Evolutionary conservation across 2,797 vertebrate genomes (phyloP), one percentile per base, ranked within the genome.

Genomic region (Acanthopagrus latus): DNA sequence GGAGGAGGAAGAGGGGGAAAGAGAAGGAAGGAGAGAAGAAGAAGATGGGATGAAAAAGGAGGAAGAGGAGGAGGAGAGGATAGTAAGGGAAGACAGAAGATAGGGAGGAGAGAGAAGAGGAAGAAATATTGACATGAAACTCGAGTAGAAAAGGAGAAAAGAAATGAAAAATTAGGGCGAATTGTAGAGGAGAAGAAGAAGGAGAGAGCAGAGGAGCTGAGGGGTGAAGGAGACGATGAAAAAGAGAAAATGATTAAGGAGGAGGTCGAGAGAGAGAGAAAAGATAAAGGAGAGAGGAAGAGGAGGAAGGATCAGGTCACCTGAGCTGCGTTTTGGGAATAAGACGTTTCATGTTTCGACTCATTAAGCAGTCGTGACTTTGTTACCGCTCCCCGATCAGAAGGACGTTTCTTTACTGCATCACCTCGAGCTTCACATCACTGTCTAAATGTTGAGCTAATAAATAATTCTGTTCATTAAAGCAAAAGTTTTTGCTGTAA

Each of bases 281-380:
- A 29, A 29, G 51, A 16, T 20, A 60, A 33, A 20, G 48, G 41
- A 27, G 29, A 5, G 57, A 23, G 33, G 54, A 12, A 21, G 48
- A 10, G 60, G 63, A n/a, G 6, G 46, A 51, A 46, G 55, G 65
- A 78, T 64, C 72, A 38, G 76, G 73, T 80, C 68, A 83, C 75
- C 59, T 78, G 75, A 82, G 74, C 51, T 14, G 60, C 16, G 10
- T 64, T 73, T 11, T 62, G 64, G 66, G 62, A 81, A 10, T 33
- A 71, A 17, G 47, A 64, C 54, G 81, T 71, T 75, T 85, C 33
- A 67, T 27, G 72, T 83, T 88, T 75, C 51, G 11, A 64, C 46
- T 14, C 18, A 18, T 2, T 25, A 66, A 72, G 66, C 7, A 73
- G 56, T 57, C 20, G 13, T n/a, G 64, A 71, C 52, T 51, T n/a